phyloP scores from a whole-genome alignment of 2,888 invertebrate species.

The Emmelina monodactyla region DNA sequence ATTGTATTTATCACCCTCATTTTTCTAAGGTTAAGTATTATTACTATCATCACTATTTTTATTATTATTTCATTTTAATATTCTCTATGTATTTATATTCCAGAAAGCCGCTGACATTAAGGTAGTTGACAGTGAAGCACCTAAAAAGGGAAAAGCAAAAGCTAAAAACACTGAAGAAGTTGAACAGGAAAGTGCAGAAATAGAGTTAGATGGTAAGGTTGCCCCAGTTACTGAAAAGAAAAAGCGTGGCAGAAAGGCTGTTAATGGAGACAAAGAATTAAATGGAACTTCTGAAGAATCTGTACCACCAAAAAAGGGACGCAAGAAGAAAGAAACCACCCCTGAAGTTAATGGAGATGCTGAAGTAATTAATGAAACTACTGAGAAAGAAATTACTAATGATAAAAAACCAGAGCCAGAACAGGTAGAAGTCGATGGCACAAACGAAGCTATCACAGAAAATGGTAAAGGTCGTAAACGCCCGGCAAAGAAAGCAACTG shows the following conservation, averaged over 20 bases:
- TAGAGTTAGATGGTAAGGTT: constrained; percentile 20
- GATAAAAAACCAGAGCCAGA: too few relatives aligned
- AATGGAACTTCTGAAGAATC: constrained; percentile 29
- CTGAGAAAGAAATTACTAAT: too few relatives aligned
- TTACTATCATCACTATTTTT: too few relatives aligned
- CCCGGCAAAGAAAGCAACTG: constrained; percentile 35
- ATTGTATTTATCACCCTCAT: too few relatives aligned
- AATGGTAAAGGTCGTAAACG: constrained; percentile 39
- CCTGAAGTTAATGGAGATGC: constrained; percentile 7
- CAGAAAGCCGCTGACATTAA: constrained; percentile 49
- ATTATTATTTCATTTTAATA: too few relatives aligned
- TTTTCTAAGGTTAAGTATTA: neutral
- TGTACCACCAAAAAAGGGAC: constrained; percentile 38
- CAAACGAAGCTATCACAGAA: constrained; percentile 15
- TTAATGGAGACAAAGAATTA: constrained; percentile 11
- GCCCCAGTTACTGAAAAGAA: constrained; percentile 22
- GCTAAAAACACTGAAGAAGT: constrained; percentile 30
- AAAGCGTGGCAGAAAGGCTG: constrained; percentile 40
- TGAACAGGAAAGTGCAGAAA: constrained; percentile 17
- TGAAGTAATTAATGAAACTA: too few relatives aligned
- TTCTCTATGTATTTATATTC: constrained; percentile 17
- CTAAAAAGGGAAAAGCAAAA: constrained; percentile 47
- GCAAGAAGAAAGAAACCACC: constrained; percentile 31
- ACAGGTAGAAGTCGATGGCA: neutral
- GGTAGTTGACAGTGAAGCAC: constrained; percentile 34